These are phyloP conservation scores for Dissostichus mawsoni DNA, from an alignment of 2,113 vertebrate species.

Conservation along the genomic window DNA sequence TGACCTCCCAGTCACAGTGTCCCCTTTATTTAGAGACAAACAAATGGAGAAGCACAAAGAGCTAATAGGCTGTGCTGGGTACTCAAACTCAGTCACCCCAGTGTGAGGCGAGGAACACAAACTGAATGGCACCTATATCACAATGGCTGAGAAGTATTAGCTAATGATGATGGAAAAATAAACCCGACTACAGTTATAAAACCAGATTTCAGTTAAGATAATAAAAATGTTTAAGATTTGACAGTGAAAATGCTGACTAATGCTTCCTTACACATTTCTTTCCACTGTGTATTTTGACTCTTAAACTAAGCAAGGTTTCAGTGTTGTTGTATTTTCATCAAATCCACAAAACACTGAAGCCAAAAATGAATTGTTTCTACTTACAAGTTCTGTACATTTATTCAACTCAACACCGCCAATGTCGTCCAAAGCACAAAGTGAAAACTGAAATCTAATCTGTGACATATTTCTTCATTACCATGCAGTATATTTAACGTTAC, in stretches of 20 bases:
- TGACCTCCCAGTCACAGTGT: conserved; percentile 68
- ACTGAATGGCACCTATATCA: conserved; percentile 33
- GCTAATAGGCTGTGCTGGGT: conserved; percentile 59
- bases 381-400: neutral
- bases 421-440: neutral
- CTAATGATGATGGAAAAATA: neutral
- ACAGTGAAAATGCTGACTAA: neutral
- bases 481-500: neutral
- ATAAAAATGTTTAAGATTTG: neutral
- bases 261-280: neutral
- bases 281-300: too few relatives aligned
- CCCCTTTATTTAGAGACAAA: conserved; percentile 72
- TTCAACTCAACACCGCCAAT: neutral
- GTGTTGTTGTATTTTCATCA: neutral
- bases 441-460: neutral
- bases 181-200: neutral
- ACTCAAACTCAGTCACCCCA: conserved; percentile 46
- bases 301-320: too few relatives aligned
- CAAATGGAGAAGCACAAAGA: conserved; percentile 57
- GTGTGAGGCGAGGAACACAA: conserved; percentile 20
- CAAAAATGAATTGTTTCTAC: neutral
- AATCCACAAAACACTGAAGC: neutral
- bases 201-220: neutral
- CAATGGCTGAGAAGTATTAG: conserved; percentile 19
- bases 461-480: neutral